Evolutionary conservation across 92 coral and sea anemone species (phyloP), one percentile per base, ranked within the genome.

Genomic region (Bergia puertoricense): DNA sequence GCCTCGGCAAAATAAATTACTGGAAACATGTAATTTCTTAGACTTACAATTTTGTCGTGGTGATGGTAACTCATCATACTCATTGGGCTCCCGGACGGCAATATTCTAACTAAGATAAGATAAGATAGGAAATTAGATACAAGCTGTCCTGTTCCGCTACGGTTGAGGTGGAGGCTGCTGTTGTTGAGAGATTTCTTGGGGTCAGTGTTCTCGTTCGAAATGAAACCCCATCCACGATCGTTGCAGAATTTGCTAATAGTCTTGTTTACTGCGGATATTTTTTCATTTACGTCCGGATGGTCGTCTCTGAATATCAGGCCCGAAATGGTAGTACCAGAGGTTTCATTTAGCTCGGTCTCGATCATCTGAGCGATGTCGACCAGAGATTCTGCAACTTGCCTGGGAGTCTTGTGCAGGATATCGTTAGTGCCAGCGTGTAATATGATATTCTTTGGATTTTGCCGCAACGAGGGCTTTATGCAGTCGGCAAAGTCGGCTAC

Each of bases 351-450:
- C 85, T 80, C 73, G 14, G 67, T 22, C 39, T 78, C 89, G 38
- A 77, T 86, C 81, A 59, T 38, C 20, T 86, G 77, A 39, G 48
- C 38, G 39, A 76, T 68, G 72, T 86, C 75, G 39, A 77, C 81
- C 30, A 59, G 73, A 22, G 74, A 44, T 77, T 86, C 89, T 15
- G 89, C 89, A 76, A 77, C 89, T 8, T 86, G 23, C 42, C 57
- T 77, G 68, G 89, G 89, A 1, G 74, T 16, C 30, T 74, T 86
- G 76, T 57, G 69, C 74, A 51, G 76, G 43, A 86, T 78, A 36
- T 86, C 89, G 22, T 86, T 77, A 38, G 77, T 57, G 51, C 89
- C 85, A 11, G 82, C 89, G 76, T 86, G 89, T 5, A 86, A 39
- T 43, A 86, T 39, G 56, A 86, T 44, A 23, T 67, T 54, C 81